Conservation (phyloP, 2,888 invertebrate species). For the Oligia latruncula region DNA sequence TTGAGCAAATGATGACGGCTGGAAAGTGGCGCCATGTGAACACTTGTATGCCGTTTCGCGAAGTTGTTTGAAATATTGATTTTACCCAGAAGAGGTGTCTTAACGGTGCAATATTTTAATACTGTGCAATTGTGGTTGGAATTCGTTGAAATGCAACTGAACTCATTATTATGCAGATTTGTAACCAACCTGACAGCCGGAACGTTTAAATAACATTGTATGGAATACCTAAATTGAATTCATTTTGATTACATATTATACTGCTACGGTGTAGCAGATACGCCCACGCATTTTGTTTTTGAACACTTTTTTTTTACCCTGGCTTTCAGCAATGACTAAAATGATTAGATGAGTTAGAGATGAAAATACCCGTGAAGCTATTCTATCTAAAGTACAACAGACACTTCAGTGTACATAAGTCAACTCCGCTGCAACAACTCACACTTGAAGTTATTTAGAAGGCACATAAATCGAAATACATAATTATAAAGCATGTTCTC, state of each 20-base stretch:
- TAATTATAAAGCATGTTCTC: neutral
- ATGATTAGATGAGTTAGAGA: neutral
- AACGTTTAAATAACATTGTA: neutral
- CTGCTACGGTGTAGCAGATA: neutral
- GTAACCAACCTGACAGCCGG: neutral
- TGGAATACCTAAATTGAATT: neutral
- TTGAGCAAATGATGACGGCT: slow-evolving; percentile 71
- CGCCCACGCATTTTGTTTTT: neutral
- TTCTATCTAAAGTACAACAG: slow-evolving; percentile 3
- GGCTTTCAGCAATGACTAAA: neutral
- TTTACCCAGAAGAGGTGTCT: slow-evolving; percentile 20
- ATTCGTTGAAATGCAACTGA: slow-evolving; percentile 8
- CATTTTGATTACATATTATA: neutral
- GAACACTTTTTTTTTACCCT: neutral
- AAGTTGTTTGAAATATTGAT: slow-evolving; percentile 53
- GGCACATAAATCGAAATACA: slow-evolving; percentile 49
- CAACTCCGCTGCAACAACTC: slow-evolving; percentile 27
- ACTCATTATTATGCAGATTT: slow-evolving; percentile 14
- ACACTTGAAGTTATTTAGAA: slow-evolving; percentile 50
- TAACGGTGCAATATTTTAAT: slow-evolving; percentile 23
- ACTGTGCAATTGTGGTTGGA: neutral
- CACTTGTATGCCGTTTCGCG: slow-evolving; percentile 33
- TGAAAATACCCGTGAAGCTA: neutral
- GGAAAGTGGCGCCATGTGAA: slow-evolving; percentile 56
- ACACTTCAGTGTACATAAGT: slow-evolving; percentile 12